Percentiles rank a stretch among this genome's conserved stretches.
Evolutionary conservation across 2,113 vertebrate species (phyloP).

Genomic region (Epinephelus cyanopodus): DNA sequence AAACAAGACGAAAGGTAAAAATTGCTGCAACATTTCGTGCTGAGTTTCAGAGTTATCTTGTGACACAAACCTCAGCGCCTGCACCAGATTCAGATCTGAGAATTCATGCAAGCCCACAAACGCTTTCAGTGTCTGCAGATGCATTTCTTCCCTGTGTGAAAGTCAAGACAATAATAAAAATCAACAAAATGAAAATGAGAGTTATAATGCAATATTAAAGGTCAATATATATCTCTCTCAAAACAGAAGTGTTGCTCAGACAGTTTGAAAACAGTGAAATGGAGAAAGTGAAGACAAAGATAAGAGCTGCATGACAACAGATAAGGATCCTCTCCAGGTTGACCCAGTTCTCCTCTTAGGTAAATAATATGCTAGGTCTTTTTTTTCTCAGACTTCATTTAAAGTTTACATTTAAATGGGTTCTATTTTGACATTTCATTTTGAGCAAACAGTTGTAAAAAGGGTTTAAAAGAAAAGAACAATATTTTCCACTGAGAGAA

Average conservation of each 20-base stretch:
- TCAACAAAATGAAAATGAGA: background rate
- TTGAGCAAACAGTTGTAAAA: no score
- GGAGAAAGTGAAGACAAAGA: background rate
- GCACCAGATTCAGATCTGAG: conserved; percentile 93
- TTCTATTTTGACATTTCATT: no score
- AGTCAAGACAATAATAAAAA: background rate
- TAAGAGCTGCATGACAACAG: no score
- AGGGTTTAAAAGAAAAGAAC: no score
- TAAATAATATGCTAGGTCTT: no score
- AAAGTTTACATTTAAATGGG: no score
- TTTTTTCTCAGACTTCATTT: no score
- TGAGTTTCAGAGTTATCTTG: background rate
- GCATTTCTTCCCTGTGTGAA: conserved; percentile 86
- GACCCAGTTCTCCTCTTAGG: no score
- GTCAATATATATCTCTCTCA: background rate
- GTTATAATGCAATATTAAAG: background rate
- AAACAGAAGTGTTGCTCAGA: background rate
- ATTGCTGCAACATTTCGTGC: conserved; percentile 1
- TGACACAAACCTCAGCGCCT: conserved; percentile 91
- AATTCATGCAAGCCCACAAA: conserved; percentile 95
- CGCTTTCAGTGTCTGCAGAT: conserved; percentile 90
- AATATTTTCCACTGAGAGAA: no score
- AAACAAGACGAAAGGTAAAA: conserved; percentile 9
- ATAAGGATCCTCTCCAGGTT: background rate
- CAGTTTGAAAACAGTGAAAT: background rate